phyloP scores from a whole-genome alignment of 2,888 invertebrate genomes.

The Eucriotettix oculatus region DNA sequence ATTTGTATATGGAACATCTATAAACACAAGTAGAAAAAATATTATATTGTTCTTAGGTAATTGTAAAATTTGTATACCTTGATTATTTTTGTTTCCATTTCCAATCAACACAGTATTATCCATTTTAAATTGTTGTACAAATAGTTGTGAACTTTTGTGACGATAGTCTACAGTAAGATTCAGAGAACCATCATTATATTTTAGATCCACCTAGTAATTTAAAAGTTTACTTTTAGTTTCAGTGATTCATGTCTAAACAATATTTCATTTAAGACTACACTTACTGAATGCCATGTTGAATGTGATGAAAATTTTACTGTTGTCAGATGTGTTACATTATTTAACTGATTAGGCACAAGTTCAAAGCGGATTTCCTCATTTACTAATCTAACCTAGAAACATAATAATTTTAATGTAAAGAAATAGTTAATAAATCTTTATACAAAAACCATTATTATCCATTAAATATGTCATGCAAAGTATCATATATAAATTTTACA shows the following conservation, averaged over 20 bases:
- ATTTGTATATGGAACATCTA: neutral
- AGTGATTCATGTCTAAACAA: neutral
- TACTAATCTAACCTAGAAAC: conserved; percentile 49
- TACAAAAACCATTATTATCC: too few species aligned
- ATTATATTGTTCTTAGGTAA: too few species aligned
- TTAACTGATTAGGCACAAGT: conserved; percentile 53
- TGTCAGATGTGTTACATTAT: conserved; percentile 59
- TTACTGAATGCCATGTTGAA: conserved; percentile 61
- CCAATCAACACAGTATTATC: conserved; percentile 61
- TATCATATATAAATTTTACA: too few species aligned
- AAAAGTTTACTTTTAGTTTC: neutral
- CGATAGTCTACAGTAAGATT: conserved; percentile 59
- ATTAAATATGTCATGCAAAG: too few species aligned
- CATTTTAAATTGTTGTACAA: conserved; percentile 47
- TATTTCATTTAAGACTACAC: conserved; percentile 2
- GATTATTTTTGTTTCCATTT: conserved; percentile 44
- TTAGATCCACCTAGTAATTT: conserved; percentile 39
- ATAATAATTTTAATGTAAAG: too few species aligned
- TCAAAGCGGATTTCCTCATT: conserved; percentile 77
- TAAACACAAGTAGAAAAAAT: too few species aligned
- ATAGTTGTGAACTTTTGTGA: conserved; percentile 50
- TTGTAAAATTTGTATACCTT: conserved; percentile 13
- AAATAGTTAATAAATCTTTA: too few species aligned
- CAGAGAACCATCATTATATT: conserved; percentile 57
- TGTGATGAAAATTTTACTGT: conserved; percentile 64